phyloP scores from a whole-genome alignment of 2,888 invertebrate genomes.

The Agrochola macilenta region DNA sequence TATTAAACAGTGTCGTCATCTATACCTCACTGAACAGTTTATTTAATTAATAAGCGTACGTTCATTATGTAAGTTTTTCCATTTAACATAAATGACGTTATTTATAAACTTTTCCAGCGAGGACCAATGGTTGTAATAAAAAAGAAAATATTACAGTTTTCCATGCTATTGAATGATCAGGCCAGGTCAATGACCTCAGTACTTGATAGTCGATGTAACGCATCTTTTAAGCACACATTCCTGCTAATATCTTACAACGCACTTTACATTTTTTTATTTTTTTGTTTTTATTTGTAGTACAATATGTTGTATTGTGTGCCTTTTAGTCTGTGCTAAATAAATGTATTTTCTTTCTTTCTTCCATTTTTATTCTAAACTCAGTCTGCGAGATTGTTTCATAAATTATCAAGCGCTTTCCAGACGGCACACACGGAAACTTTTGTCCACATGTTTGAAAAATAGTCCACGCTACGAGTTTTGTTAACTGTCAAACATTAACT shows the following conservation, averaged over 20 bases:
- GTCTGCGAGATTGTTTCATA: conserved; percentile 16
- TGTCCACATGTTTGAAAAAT: too few species aligned
- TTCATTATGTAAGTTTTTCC: not conserved
- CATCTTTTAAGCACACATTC: conserved; percentile 4
- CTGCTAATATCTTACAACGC: too few species aligned
- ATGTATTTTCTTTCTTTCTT: too few species aligned
- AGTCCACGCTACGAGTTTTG: not conserved
- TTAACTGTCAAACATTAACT: conserved; percentile 5
- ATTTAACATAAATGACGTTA: not conserved
- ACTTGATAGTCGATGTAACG: not conserved
- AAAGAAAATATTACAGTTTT: not conserved
- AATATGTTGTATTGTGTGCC: too few species aligned
- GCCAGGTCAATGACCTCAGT: not conserved
- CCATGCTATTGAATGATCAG: not conserved
- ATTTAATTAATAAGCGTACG: not conserved
- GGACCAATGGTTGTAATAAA: not conserved
- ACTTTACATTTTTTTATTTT: too few species aligned
- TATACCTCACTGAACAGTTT: not conserved
- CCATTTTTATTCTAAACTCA: too few species aligned
- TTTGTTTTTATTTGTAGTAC: too few species aligned
- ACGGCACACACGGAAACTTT: too few species aligned
- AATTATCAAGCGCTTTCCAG: conserved; percentile 19
- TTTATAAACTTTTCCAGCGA: not conserved
- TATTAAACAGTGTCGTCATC: not conserved
- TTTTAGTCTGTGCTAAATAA: too few species aligned